Evolutionary conservation across 2,113 vertebrate genomes (phyloP).

Genomic region (Phylloscopus trochilus): DNA sequence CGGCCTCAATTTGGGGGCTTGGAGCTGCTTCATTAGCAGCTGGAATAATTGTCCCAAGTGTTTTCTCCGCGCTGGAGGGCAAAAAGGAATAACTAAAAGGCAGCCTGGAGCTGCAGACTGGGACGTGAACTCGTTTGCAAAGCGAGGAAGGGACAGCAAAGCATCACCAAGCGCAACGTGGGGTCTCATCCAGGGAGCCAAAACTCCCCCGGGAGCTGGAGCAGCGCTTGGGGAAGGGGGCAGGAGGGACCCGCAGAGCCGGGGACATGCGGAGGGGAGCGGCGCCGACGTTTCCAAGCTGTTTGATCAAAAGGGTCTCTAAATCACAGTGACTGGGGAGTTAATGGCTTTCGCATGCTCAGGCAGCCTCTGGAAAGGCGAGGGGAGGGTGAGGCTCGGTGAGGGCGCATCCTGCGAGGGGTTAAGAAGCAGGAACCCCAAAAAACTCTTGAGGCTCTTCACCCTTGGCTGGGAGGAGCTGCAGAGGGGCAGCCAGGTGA

Average conservation of each 20-base stretch:
- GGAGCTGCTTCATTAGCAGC: rapidly evolving
- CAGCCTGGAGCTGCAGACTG: too few species aligned
- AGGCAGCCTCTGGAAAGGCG: neutral
- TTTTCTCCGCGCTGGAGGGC: neutral
- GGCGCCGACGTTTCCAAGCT: neutral
- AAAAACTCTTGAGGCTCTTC: neutral
- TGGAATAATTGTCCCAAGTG: rapidly evolving
- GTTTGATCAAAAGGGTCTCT: neutral
- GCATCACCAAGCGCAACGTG: neutral
- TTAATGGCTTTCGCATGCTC: conserved; percentile 15
- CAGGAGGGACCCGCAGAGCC: neutral
- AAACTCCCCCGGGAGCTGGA: neutral
- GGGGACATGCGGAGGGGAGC: neutral
- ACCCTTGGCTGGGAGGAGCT: neutral
- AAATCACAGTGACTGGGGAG: neutral
- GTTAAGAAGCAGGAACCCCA: neutral
- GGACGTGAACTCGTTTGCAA: rapidly evolving
- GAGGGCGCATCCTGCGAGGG: neutral
- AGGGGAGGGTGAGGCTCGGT: neutral
- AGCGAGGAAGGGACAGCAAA: neutral
- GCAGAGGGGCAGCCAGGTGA: neutral
- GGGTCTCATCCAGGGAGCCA: neutral
- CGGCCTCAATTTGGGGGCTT: neutral
- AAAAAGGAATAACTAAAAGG: neutral
- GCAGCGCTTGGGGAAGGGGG: neutral